Evolutionary conservation across 2,888 invertebrate species (phyloP).

Genomic region (Acanthoscelides obtectus): DNA sequence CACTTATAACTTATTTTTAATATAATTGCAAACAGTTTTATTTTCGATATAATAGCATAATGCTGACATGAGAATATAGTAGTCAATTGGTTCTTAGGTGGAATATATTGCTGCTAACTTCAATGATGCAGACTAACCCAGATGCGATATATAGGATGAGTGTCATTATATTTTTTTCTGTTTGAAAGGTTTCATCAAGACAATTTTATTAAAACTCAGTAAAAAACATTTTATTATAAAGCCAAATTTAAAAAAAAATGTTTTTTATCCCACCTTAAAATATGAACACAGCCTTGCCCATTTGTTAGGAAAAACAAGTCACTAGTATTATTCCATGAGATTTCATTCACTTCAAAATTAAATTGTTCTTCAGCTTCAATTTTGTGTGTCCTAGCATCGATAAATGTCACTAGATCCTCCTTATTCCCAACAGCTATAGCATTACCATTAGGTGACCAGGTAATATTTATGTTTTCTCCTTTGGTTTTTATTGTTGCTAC

Average conservation of each 20-base stretch:
- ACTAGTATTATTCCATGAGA: constrained; percentile 94
- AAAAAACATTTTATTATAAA: too few species aligned
- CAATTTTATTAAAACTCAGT: too few species aligned
- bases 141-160: too few species aligned
- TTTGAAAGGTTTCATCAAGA: too few species aligned
- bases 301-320: constrained; percentile 93
- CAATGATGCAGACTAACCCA: too few species aligned
- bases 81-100: too few species aligned
- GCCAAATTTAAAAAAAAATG: not conserved
- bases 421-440: constrained; percentile 98
- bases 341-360: constrained; percentile 96
- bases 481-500: constrained; percentile 86
- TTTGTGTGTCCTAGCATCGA: constrained; percentile 85
- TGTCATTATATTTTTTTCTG: too few species aligned
- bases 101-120: too few species aligned
- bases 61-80: too few species aligned
- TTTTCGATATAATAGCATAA: too few species aligned
- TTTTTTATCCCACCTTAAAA: constrained; percentile 63
- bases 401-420: constrained; percentile 94
- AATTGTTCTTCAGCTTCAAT: constrained; percentile 89
- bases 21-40: too few species aligned
- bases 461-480: constrained; percentile 97
- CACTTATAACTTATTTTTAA: too few species aligned
- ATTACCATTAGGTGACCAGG: constrained; percentile 97
- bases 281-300: constrained; percentile 91